Percentiles rank a stretch among this genome's conserved stretches.
phyloP scores from a whole-genome alignment of 2,888 invertebrate species.

The Antheraea yamamai region DNA sequence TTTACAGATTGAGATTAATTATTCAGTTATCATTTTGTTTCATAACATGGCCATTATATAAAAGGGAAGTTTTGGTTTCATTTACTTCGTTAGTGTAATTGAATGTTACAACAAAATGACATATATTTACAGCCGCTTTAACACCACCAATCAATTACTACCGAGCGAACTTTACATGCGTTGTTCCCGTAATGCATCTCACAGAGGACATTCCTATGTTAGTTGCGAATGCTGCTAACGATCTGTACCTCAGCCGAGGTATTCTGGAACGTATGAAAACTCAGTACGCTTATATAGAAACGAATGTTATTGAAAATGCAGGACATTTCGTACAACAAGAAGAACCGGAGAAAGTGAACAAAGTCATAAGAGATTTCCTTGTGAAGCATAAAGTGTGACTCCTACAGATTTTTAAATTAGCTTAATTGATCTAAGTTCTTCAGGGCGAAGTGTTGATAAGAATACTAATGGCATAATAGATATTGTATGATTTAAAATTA shows the following conservation, averaged over 20 bases:
- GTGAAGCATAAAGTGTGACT: slow-evolving; percentile 53
- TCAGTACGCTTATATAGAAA: slow-evolving; percentile 67
- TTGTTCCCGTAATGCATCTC: slow-evolving; percentile 44
- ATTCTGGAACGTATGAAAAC: slow-evolving; percentile 60
- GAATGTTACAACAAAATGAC: background rate
- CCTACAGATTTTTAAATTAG: background rate
- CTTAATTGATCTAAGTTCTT: background rate
- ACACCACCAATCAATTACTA: slow-evolving; percentile 83
- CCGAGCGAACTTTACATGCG: slow-evolving; percentile 66
- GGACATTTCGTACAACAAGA: slow-evolving; percentile 82
- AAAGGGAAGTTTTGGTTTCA: no score
- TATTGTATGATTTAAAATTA: no score
- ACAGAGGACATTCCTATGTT: slow-evolving; percentile 67
- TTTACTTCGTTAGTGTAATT: no score
- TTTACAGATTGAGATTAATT: no score
- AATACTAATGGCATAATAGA: no score
- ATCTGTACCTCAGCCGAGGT: slow-evolving; percentile 54
- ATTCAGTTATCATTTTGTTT: no score
- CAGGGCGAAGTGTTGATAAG: no score
- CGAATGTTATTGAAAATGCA: slow-evolving; percentile 64
- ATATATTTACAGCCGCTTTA: slow-evolving; percentile 68
- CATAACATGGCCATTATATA: no score
- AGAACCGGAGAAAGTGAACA: slow-evolving; percentile 76
- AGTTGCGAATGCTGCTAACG: slow-evolving; percentile 70
- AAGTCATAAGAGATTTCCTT: slow-evolving; percentile 74